These are phyloP conservation scores for Crotalus tigris DNA, from an alignment of 2,113 vertebrate species.

Conservation along the genomic window DNA sequence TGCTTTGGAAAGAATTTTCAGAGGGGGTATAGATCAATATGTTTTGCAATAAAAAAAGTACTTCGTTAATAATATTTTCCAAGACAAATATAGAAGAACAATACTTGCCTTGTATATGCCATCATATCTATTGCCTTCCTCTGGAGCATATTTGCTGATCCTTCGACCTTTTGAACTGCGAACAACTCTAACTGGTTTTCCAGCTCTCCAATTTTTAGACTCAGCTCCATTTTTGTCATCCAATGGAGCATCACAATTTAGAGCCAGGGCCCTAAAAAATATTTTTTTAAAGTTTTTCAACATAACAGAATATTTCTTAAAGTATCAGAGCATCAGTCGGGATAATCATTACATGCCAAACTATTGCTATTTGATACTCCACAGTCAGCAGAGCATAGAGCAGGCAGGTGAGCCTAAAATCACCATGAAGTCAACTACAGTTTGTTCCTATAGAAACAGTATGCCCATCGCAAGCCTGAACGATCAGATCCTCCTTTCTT, in stretches of 20 bases:
- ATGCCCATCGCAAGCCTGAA: neutral
- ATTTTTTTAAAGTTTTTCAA: constrained; percentile 55
- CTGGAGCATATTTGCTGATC: constrained; percentile 98
- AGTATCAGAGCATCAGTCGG: neutral
- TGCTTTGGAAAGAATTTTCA: neutral
- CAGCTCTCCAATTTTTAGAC: constrained; percentile 95
- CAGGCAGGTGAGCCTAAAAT: neutral
- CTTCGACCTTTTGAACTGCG: constrained; percentile 96
- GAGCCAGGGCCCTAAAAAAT: constrained; percentile 87
- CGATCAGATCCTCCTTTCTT: neutral
- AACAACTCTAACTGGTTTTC: constrained; percentile 95
- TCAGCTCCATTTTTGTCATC: constrained; percentile 98
- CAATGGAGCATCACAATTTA: constrained; percentile 95
- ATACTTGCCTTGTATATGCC: constrained; percentile 95
- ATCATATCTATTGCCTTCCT: constrained; percentile 98
- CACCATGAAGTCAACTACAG: no score
- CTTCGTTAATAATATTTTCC: neutral
- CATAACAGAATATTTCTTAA: constrained; percentile 40
- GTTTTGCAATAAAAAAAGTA: neutral
- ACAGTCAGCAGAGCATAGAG: neutral
- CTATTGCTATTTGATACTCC: neutral
- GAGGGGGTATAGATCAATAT: neutral
- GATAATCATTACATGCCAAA: neutral
- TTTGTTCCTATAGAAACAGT: neutral
- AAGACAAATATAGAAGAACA: neutral